Conservation (phyloP, 2,113 vertebrate genomes). For the Neofelis nebulosa region DNA sequence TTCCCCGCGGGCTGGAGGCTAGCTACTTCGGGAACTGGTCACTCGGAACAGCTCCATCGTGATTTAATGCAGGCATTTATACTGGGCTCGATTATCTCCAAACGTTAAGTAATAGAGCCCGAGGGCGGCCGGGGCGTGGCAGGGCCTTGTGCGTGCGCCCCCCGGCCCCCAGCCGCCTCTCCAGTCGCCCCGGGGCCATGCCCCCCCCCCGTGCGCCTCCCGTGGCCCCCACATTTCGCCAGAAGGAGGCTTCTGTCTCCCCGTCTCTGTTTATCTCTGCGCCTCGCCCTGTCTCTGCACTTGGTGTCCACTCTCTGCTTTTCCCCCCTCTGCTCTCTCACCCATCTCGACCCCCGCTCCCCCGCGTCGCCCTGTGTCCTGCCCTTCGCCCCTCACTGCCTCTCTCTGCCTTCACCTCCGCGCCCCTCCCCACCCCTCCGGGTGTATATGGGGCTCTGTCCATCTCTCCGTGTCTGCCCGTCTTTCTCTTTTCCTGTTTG, state of each 20-base stretch:
- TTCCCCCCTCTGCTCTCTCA: neutral
- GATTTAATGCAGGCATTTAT: slow-evolving; percentile 82
- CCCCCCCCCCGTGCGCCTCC: slow-evolving; percentile 52
- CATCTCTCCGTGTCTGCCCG: neutral
- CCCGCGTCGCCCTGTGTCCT: neutral
- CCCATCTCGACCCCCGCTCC: accelerated
- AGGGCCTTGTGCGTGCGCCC: slow-evolving; percentile 65
- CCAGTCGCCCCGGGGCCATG: slow-evolving; percentile 65
- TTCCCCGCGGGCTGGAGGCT: slow-evolving; percentile 70
- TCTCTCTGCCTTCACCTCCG: neutral
- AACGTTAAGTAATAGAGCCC: slow-evolving; percentile 70
- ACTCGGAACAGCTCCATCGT: slow-evolving; percentile 68
- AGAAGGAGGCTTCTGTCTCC: neutral
- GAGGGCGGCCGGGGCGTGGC: slow-evolving; percentile 57
- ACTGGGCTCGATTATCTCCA: slow-evolving; percentile 59
- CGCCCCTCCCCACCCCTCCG: neutral
- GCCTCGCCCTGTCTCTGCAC: neutral
- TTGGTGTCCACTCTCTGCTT: neutral
- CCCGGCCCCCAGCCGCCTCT: slow-evolving; percentile 58
- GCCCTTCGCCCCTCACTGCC: too few species aligned
- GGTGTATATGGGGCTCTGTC: too few species aligned
- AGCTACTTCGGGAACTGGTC: slow-evolving; percentile 69
- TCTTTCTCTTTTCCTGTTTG: too few species aligned
- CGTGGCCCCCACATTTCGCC: slow-evolving; percentile 21
- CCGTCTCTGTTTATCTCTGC: neutral